phyloP scores from a whole-genome alignment of 2,888 invertebrate genomes.

The Dicyrtoma fusca region DNA sequence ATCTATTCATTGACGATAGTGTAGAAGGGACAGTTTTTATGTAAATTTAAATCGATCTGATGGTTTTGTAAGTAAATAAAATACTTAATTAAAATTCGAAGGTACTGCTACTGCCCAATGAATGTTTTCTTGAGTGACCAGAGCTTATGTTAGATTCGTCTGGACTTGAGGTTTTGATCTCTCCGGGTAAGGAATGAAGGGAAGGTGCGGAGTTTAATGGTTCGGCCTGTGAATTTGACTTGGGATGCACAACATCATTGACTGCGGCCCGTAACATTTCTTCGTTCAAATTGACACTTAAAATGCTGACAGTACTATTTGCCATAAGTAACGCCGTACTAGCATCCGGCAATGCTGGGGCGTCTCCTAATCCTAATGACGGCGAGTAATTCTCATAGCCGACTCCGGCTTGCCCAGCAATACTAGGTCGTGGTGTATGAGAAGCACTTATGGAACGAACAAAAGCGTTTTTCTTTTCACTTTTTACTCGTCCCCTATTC shows the following conservation, averaged over 20 bases:
- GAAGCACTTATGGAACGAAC: slow-evolving; percentile 44
- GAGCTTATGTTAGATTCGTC: background rate
- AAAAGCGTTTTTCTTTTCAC: slow-evolving; percentile 38
- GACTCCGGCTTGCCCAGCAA: slow-evolving; percentile 14
- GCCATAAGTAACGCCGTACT: slow-evolving; percentile 58
- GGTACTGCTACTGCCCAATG: slow-evolving; percentile 46
- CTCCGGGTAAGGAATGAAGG: slow-evolving; percentile 21
- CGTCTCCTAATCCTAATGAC: slow-evolving; percentile 41
- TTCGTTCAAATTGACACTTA: slow-evolving; percentile 80
- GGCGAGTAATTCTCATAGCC: slow-evolving; percentile 14
- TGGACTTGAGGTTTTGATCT: background rate
- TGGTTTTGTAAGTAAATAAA: too few species aligned
- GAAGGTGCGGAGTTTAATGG: slow-evolving; percentile 16
- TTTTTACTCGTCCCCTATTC: slow-evolving; percentile 26
- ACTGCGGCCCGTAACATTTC: slow-evolving; percentile 67
- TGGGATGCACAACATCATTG: slow-evolving; percentile 57
- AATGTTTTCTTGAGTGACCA: slow-evolving; percentile 46
- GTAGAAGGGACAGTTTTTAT: too few species aligned
- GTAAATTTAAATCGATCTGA: too few species aligned
- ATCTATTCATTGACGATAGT: too few species aligned
- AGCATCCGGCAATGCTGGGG: slow-evolving; percentile 33
- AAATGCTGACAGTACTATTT: slow-evolving; percentile 72
- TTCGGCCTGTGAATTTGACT: background rate
- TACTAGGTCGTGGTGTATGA: slow-evolving; percentile 44
- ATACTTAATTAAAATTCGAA: slow-evolving; percentile 8